Evolutionary conservation across 2,113 vertebrate genomes (phyloP).

Genomic region (Spilogale gracilis): DNA sequence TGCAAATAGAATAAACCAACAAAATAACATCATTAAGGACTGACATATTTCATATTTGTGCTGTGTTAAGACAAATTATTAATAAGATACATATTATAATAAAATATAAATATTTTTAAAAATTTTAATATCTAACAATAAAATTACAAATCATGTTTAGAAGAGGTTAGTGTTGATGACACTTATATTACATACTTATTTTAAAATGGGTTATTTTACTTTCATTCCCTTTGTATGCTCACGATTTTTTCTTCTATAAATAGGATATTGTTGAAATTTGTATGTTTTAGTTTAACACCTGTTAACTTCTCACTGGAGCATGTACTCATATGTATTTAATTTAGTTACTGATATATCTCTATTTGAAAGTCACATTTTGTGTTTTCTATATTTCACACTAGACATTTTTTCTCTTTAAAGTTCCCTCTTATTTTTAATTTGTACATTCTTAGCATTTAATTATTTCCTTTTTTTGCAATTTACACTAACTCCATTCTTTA

Average conservation of each 20-base stretch:
- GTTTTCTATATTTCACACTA: neutral
- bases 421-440: neutral
- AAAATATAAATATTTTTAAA: neutral
- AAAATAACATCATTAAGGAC: neutral
- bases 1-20: neutral
- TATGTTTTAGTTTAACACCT: neutral
- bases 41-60: neutral
- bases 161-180: neutral
- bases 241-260: neutral
- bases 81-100: neutral
- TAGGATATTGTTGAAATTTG: neutral
- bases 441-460: neutral
- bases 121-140: neutral
- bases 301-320: neutral
- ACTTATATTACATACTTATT: neutral
- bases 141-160: neutral
- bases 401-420: neutral
- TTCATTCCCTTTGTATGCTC: neutral
- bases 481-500: neutral
- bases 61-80: neutral
- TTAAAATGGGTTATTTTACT: neutral
- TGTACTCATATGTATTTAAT: neutral
- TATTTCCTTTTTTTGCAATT: neutral
- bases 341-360: neutral
- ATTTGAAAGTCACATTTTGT: neutral